These are phyloP conservation scores for Xylota segnis DNA, from an alignment of 2,888 invertebrate genomes.

Conservation along the genomic window DNA sequence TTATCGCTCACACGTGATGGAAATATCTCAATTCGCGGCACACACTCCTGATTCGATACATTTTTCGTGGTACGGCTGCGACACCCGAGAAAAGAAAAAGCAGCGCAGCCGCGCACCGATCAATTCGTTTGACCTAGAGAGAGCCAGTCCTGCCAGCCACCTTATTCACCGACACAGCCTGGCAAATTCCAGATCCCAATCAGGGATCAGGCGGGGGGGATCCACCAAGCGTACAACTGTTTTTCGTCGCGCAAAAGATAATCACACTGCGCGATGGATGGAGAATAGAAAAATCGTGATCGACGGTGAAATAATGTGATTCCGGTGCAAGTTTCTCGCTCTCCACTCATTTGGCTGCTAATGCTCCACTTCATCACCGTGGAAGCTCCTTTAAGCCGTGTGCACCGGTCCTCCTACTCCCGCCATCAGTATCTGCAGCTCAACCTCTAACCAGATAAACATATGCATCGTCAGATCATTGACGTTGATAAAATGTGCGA, in stretches of 20 bases:
- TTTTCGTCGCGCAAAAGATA: constrained; percentile 62
- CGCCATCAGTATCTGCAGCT: not conserved
- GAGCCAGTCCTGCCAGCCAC: constrained; percentile 63
- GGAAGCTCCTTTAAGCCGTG: constrained; percentile 12
- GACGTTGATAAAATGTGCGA: constrained; percentile 72
- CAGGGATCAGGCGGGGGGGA: too few relatives aligned
- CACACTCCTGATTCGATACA: constrained; percentile 26
- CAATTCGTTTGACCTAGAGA: constrained; percentile 70
- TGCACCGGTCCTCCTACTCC: not conserved
- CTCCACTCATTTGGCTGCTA: constrained; percentile 34
- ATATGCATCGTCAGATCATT: constrained; percentile 65
- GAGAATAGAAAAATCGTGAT: constrained; percentile 72
- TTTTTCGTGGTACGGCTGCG: constrained; percentile 15
- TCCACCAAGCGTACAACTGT: constrained; percentile 46
- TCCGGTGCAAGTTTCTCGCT: constrained; percentile 40
- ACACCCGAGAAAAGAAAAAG: constrained; percentile 38
- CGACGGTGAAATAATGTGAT: constrained; percentile 69
- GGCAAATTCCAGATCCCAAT: constrained; percentile 65
- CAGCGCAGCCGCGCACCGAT: constrained; percentile 35
- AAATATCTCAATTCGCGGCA: constrained; percentile 62
- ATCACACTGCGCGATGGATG: constrained; percentile 62
- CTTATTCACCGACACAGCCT: constrained; percentile 26
- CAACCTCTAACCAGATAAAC: constrained; percentile 53
- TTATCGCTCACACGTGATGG: constrained; percentile 72
- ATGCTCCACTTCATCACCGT: constrained; percentile 65